Evolutionary conservation across 2,113 vertebrate genomes (phyloP).

Genomic region (Cryptomyrus ogoouensis): DNA sequence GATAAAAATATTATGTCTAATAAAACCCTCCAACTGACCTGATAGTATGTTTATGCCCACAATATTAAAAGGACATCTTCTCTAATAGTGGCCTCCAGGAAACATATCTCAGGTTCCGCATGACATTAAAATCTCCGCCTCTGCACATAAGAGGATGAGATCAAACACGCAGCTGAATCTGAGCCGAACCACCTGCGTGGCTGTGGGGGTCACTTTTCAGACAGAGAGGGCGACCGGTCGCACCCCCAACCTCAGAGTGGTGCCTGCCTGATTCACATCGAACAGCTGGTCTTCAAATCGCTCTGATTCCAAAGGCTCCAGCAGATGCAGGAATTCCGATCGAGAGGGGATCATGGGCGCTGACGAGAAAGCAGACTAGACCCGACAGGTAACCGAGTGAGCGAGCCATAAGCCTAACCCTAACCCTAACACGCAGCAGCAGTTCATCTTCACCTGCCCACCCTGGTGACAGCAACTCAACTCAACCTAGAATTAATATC

Average conservation of each 20-base stretch:
- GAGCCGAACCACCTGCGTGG: background rate
- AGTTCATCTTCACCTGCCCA: background rate
- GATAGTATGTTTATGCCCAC: background rate
- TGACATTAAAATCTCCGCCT: background rate
- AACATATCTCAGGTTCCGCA: background rate
- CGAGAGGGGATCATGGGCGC: background rate
- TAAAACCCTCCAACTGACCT: background rate
- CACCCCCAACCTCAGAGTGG: background rate
- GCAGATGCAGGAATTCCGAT: background rate
- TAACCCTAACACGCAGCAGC: no score
- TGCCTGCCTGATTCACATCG: background rate
- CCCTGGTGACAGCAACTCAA: background rate
- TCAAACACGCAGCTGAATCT: background rate
- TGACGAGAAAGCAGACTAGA: background rate
- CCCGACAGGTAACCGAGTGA: background rate
- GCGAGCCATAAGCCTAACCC: background rate
- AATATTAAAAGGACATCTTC: background rate
- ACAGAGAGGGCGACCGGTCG: background rate
- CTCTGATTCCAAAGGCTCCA: background rate
- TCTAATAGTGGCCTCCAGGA: background rate
- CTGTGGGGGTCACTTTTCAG: background rate
- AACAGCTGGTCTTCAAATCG: background rate
- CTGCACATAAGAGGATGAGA: background rate
- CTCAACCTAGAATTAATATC: background rate
- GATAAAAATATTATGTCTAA: background rate